Percentiles rank a stretch among this genome's conserved stretches.
phyloP scores from a whole-genome alignment of 2,113 vertebrate species.

The Trichomycterus rosablanca region DNA sequence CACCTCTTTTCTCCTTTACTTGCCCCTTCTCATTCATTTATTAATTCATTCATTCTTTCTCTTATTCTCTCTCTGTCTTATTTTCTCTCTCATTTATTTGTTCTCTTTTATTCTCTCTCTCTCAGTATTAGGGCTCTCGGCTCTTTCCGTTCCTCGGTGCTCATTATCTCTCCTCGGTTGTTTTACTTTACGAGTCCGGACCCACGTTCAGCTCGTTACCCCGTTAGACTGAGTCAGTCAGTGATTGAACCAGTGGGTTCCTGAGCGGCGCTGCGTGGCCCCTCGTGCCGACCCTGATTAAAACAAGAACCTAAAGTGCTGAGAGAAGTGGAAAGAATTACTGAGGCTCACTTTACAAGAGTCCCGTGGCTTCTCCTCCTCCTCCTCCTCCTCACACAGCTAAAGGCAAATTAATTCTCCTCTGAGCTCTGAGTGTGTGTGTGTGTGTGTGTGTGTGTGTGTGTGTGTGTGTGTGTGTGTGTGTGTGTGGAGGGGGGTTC shows the following conservation, averaged over 20 bases:
- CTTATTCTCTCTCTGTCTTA: too few species aligned
- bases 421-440: conserved; percentile 22
- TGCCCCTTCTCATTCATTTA: background rate
- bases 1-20: background rate
- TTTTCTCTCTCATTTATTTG: too few species aligned
- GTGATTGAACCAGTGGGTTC: conserved; percentile 28
- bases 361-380: conserved; percentile 40
- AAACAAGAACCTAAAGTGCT: conserved; percentile 41
- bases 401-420: conserved; percentile 24
- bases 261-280: conserved; percentile 23
- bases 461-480: too few species aligned
- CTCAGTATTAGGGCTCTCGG: conserved; percentile 33
- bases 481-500: too few species aligned
- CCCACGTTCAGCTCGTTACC: conserved; percentile 25
- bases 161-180: conserved; percentile 9
- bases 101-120: too few species aligned
- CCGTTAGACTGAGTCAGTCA: conserved; percentile 42
- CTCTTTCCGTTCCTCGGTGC: conserved; percentile 39
- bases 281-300: conserved; percentile 29
- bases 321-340: conserved; percentile 64
- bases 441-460: too few species aligned
- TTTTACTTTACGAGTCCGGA: conserved; percentile 20
- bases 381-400: conserved; percentile 22
- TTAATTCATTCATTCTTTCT: too few species aligned
- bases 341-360: conserved; percentile 59